These are phyloP conservation scores for Camponotus vicinus DNA, from an alignment of 1,140 invertebrate genomes.

Conservation along the genomic window DNA sequence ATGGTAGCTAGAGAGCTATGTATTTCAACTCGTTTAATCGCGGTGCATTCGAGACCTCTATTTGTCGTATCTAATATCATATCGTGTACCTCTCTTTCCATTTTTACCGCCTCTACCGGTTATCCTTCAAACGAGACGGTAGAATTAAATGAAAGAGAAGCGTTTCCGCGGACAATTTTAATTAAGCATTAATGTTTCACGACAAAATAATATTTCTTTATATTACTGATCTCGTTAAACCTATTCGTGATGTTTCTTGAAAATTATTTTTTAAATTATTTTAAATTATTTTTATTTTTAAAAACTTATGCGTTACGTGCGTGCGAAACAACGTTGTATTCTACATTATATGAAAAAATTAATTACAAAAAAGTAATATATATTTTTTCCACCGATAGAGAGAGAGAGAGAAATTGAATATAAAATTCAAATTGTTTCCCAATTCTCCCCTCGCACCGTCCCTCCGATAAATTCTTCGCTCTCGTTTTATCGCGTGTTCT, in stretches of 20 bases:
- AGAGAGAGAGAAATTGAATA: background rate
- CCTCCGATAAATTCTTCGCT: slow-evolving; percentile 16
- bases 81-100: slow-evolving; percentile 51
- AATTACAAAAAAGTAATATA: background rate
- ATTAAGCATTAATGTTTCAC: slow-evolving; percentile 30
- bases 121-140: slow-evolving; percentile 44
- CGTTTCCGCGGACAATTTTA: slow-evolving; percentile 12
- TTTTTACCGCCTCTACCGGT: slow-evolving; percentile 23
- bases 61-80: slow-evolving; percentile 59
- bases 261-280: too few relatives aligned
- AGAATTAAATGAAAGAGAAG: slow-evolving; percentile 29
- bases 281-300: too few relatives aligned
- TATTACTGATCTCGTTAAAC: background rate
- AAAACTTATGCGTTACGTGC: too few relatives aligned
- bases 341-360: background rate
- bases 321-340: too few relatives aligned
- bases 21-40: slow-evolving; percentile 64
- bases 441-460: background rate
- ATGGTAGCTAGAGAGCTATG: slow-evolving; percentile 58
- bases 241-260: too few relatives aligned
- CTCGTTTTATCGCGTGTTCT: slow-evolving; percentile 62
- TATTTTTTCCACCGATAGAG: background rate
- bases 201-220: background rate
- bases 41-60: slow-evolving; percentile 51
- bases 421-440: slow-evolving; percentile 8